These are phyloP conservation scores for Urocitellus parryii DNA, from an alignment of 2,113 vertebrate genomes.

Conservation along the genomic window DNA sequence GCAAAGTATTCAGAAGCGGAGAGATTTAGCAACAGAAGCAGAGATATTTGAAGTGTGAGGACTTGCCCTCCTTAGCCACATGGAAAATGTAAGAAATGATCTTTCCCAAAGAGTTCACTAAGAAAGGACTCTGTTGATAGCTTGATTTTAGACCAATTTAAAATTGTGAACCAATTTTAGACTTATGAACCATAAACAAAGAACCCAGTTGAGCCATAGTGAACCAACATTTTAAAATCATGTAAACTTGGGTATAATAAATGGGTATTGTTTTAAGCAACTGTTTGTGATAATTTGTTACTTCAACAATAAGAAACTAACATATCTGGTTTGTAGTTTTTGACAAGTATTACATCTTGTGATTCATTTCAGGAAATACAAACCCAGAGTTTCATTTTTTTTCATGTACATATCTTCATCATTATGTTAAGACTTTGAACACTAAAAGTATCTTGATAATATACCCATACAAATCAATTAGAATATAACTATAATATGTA, in stretches of 20 bases:
- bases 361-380: not conserved
- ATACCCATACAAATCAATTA: not conserved
- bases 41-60: not conserved
- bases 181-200: not conserved
- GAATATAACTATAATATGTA: not conserved
- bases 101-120: not conserved
- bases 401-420: not conserved
- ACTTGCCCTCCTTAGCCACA: not conserved
- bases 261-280: not conserved
- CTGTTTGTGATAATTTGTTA: not conserved
- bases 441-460: not conserved
- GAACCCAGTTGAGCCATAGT: not conserved
- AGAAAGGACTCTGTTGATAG: not conserved
- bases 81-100: not conserved
- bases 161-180: not conserved
- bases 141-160: not conserved
- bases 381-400: not conserved
- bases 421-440: not conserved
- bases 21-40: not conserved
- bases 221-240: not conserved
- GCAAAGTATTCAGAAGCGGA: not conserved
- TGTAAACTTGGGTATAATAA: not conserved
- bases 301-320: not conserved
- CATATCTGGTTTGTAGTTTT: not conserved
- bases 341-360: not conserved